Evolutionary conservation across 92 coral and sea anemone genomes (phyloP), one percentile per base, ranked within the genome.

Genomic region (Umimayanthus kanabou): DNA sequence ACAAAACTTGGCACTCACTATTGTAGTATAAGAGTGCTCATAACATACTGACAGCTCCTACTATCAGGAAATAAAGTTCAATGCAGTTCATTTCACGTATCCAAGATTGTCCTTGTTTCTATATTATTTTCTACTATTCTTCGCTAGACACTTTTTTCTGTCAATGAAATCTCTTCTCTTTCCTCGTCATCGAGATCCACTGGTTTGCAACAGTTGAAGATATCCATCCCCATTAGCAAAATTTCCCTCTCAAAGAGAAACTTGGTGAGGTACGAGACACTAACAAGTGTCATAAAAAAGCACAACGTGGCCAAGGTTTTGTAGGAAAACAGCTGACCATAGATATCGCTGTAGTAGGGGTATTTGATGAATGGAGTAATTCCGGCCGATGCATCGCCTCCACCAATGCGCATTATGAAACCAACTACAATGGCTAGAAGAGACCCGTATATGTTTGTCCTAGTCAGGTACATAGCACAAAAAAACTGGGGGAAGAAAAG

Each of bases 321-420:
- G 86, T 29, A 87, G 53, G 89, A 78, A 78, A 87, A 87, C 77
- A 78, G 82, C 89, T 87, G 89, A 76, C 89, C 89, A 28, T 64
- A 57, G 11, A 64, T 87, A 57, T 87, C 28, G 86, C 76, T 78
- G 89, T 87, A 87, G 64, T 37, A 37, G 4, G 89, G 89, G 64
- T 87, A 87, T 67, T 79, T 65, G 74, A 87, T 87, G 11, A 76
- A 87, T 25, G 89, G 89, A n/a, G 39, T 39, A 66, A 87, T 33
- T 8, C 77, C 86, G 2, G 40, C 23, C 58, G 22, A 50, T 10
- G 42, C 11, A 9, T 78, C 89, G 33, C 89, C 89, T 9, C 86
- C 89, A 57, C 75, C 86, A 29, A 87, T 9, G 30, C 89, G 89
- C 22, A 87, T 23, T 9, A 87, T 6, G 61, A 87, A 1, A 7